Evolutionary conservation across 2,113 vertebrate species (phyloP).

Genomic region (Tachysurus fulvidraco): DNA sequence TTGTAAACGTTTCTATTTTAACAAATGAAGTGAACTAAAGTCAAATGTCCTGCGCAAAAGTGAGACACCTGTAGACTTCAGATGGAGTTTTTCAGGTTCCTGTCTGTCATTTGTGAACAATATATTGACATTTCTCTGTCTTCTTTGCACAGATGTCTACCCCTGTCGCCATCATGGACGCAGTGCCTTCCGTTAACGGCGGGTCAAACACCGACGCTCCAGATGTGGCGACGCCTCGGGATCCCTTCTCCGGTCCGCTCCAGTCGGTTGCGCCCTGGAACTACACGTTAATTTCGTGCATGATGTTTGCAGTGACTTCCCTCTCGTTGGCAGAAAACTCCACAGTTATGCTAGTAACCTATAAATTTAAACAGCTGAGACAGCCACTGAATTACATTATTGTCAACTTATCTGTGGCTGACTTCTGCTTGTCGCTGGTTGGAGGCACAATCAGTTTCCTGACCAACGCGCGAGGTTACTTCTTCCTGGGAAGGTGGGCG

Average conservation of each 20-base stretch:
- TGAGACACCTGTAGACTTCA: not conserved
- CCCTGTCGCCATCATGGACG: constrained; percentile 66
- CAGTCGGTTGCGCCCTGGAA: constrained; percentile 80
- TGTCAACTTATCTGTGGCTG: constrained; percentile 85
- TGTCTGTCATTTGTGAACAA: not conserved
- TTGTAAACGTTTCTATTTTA: not conserved
- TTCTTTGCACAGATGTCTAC: constrained; percentile 11
- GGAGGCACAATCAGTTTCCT: constrained; percentile 84
- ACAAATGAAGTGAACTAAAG: not conserved
- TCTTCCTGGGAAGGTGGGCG: constrained; percentile 85
- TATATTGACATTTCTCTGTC: not conserved
- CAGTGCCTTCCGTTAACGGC: constrained; percentile 67
- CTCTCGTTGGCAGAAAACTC: constrained; percentile 85
- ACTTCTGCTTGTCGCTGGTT: constrained; percentile 83
- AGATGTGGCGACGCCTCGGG: constrained; percentile 39
- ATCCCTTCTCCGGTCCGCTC: constrained; percentile 76
- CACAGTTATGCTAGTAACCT: constrained; percentile 85
- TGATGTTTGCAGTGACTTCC: constrained; percentile 83
- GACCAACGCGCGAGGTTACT: constrained; percentile 84
- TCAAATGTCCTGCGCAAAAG: not conserved
- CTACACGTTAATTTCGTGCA: constrained; percentile 80
- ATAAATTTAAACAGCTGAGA: constrained; percentile 82
- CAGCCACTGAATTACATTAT: constrained; percentile 89
- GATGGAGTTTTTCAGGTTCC: not conserved
- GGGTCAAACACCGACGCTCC: constrained; percentile 64